A percentile compares a stretch with the other conserved stretches of the same genome.
Evolutionary conservation across 2,113 vertebrate species (phyloP).

Genomic region (Orycteropus afer): DNA sequence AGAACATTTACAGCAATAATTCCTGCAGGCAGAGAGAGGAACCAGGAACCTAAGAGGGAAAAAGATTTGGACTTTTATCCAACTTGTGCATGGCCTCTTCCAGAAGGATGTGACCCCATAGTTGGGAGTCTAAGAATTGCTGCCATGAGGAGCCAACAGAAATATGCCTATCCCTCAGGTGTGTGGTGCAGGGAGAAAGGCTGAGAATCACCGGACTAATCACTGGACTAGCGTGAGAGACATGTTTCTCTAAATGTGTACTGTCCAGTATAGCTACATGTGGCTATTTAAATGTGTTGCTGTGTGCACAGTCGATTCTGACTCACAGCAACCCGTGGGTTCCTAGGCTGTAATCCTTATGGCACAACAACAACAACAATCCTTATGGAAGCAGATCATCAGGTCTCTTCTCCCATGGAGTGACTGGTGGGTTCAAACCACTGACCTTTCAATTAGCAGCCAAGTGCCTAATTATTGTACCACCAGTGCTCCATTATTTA

Average conservation of each 20-base stretch:
- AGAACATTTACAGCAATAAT: background rate
- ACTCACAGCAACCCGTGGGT: background rate
- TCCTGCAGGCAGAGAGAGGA: background rate
- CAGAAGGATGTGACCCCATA: background rate
- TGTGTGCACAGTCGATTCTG: background rate
- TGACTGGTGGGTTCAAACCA: too few species aligned
- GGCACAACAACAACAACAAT: too few species aligned
- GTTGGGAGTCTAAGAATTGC: slow-evolving; percentile 18
- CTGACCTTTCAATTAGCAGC: too few species aligned
- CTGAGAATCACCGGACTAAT: slow-evolving; percentile 19
- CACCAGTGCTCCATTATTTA: too few species aligned
- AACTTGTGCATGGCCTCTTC: background rate
- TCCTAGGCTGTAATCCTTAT: too few species aligned
- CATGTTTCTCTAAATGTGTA: background rate
- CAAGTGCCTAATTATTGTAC: too few species aligned
- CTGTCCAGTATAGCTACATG: background rate
- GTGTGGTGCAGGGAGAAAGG: background rate
- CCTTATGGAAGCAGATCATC: background rate
- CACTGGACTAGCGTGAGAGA: background rate
- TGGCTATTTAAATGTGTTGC: background rate
- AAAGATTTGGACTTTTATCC: background rate
- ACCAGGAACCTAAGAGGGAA: background rate
- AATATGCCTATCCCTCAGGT: background rate
- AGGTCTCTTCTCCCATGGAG: background rate
- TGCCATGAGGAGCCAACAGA: background rate